phyloP scores from a whole-genome alignment of 2,113 vertebrate genomes.

The Hippocampus guttulatus region DNA sequence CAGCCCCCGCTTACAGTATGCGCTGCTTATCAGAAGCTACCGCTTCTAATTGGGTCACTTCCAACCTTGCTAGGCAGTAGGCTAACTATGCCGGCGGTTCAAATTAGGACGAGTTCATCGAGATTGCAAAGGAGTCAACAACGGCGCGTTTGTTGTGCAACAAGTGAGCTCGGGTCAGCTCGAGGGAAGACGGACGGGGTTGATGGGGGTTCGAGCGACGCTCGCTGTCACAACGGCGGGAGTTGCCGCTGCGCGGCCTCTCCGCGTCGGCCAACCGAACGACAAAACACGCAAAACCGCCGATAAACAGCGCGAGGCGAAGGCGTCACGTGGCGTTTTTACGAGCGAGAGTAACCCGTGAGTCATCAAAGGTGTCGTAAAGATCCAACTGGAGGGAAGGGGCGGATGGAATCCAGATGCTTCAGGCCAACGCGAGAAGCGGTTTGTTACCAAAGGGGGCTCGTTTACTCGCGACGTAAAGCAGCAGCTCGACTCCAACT shows the following conservation, averaged over 20 bases:
- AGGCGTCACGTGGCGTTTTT: background rate
- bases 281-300: background rate
- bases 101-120: constrained; percentile 20
- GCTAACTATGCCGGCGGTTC: no score
- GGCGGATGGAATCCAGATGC: background rate
- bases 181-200: background rate
- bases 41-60: background rate
- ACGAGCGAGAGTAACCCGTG: background rate
- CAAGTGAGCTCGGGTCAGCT: constrained; percentile 33
- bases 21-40: no score
- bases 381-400: constrained; percentile 10
- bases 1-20: no score
- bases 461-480: background rate
- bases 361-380: background rate
- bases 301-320: background rate
- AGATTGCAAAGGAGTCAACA: constrained; percentile 30
- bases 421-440: background rate
- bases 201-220: background rate
- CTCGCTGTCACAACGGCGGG: background rate
- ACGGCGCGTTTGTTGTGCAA: constrained; percentile 55
- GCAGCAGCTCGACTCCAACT: background rate
- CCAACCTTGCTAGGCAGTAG: background rate
- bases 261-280: background rate
- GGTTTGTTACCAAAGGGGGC: background rate
- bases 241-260: background rate